Evolutionary conservation across 2,888 invertebrate species (phyloP), one percentile per base, ranked within the genome.

Genomic region (Tinea semifulvella): DNA sequence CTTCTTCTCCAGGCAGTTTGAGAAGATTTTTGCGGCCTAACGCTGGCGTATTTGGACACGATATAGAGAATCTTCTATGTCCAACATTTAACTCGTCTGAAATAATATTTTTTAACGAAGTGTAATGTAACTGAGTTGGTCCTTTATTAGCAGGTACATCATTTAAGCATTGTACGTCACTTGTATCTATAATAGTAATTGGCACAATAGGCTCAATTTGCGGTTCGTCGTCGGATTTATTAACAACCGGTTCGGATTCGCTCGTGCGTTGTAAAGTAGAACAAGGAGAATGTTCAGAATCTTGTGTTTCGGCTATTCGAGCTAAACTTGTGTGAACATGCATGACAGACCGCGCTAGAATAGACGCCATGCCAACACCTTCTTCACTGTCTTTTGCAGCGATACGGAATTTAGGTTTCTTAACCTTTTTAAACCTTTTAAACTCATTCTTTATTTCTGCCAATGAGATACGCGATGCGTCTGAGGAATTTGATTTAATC

Each of bases 291-390:
- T 67, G 62, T 47, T 77, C 79, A 1, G 79, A 75, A 56, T 83
- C 83, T 53, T 80, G 81, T 2, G 71, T 72, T 56, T 86, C 86
- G 4, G 81, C 73, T 35, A 86, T 85, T 53, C 83, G 81, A 48
- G 84, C 84, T 11, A 86, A 67, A 56, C 83, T 84, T 3, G 84
- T 83, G 35, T 84, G 83, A 3, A 82, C 84, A 46, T 83, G 82
- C 52, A 86, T 82, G 1, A 89, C 84, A 2, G 88, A 88, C 48
- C 86, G 75, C 6, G 88, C 88, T 13, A 89, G 65, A 39, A 88
- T 73, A 10, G 88, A 85, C 0, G 88, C 88, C 83, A 89, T 87
- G 1, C 85, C 83, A 44, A 84, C 83, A 1, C 82, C 83, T 25
- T 80, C 84, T 43, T 65, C 63, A 50, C 64, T 67, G 51, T 65